Base-by-base conservation (phyloP, 2,797 vertebrate genomes). In the Tarsius wallacei region DNA sequence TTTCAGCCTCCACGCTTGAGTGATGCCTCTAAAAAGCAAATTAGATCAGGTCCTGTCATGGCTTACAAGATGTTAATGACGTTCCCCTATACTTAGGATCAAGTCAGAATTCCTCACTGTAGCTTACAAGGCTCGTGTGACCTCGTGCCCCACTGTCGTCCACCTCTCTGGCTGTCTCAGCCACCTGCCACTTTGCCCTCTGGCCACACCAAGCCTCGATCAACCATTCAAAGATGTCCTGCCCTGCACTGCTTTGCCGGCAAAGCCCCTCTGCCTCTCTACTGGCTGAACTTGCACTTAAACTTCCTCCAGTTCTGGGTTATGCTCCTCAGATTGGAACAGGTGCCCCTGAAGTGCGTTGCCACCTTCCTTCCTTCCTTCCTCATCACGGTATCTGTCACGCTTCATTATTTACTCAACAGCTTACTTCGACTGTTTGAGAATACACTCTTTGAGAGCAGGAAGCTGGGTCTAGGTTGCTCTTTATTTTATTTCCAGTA, bases 41-140 rank as follows among this genome's bases (percentile, higher is more conserved):
- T n/a, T 17, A 13, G 73, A 70, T 28, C 8, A 7, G 15, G 31
- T 0, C 33, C 82, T 10, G 10, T 1, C 22, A 7, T 81, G 53
- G n/a, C 36, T 42, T 71, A 13, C 24, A 15, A n/a, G 21, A 63
- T 1, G 0, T 0, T 5, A 17, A 36, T 17, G 28, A 11, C 53
- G 86, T 33, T 59, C 47, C 3, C 0, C 59, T 8, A 2, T 5
- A 13, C 28, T 33, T 16, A 68, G 59, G 47, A n/a, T 66, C 28
- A 36, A 53, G n/a, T 47, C 31, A 4, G 59, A 55, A 24, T 24
- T 61, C 74, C n/a, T 53, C 24, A 15, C 2, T 0, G 57, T 0
- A 14, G 28, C 51, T 22, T 31, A 24, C 0, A 7, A 17, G 0
- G n/a, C 11, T 47, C 51, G 68, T 4, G 0, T 0, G 49, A 42